Evolutionary conservation across 2,888 invertebrate species (phyloP), one percentile per base, ranked within the genome.

Genomic region (Nephrotoma appendiculata): DNA sequence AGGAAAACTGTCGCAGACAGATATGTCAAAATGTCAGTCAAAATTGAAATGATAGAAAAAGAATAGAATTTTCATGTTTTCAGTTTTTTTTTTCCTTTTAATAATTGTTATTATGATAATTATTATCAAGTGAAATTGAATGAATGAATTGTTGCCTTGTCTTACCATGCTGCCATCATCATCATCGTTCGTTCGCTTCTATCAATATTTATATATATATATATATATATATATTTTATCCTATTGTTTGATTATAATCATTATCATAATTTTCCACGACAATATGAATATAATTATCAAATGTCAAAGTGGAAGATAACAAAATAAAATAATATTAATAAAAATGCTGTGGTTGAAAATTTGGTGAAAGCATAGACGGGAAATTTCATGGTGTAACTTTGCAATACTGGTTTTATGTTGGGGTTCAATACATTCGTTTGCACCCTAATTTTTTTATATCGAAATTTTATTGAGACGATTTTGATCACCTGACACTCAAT

Each of bases 11-110:
- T 84, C 84, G 84, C 84, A 84, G 84, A 84, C 84, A 84, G 84
- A 84, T 84, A 84, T 84, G 84, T 84, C 84, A 84, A 84, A 84
- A 84, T 84, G 84, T 84, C 84, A 84, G 84, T 84, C 84, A 84
- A 84, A 84, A 42, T 84, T 84, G 84, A 84, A 84, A 84, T 84
- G 84, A 84, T 84, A 43, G 84, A 84, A n/a, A 84, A 42, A 84
- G 43, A 84, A 84, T 84, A 84, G 84, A 84, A 84, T 42, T 42
- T 43, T 42, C 43, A 42, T 42, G 43, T 84, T 84, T 84, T 84
- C 84, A 41, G 11, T 48, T n/a, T 43, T 84, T 84, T 84, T 84
- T 71, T 71, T 31, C 71, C 71, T 19, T 71, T 71, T 71, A 71
- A 71, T 71, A 71, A 71, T 71, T 71, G 71, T 71, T 71, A 71